Evolutionary conservation across 2,888 invertebrate species (phyloP).

Genomic region (Drosophila ustulata): DNA sequence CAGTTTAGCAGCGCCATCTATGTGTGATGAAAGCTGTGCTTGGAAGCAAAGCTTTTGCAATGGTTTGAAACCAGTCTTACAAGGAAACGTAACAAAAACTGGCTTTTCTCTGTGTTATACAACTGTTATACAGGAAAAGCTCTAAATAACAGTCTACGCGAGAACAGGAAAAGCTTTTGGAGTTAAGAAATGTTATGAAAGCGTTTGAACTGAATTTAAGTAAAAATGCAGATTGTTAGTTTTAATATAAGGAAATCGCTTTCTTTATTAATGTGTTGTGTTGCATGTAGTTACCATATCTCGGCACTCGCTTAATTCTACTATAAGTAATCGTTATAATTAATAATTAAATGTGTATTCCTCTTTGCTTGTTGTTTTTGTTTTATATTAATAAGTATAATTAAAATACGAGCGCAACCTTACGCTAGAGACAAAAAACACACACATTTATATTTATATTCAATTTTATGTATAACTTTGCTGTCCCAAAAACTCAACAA

Average conservation of each 20-base stretch:
- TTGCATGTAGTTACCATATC: slow-evolving; percentile 38
- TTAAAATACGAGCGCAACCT: slow-evolving; percentile 51
- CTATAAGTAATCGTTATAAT: slow-evolving; percentile 66
- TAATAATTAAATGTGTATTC: slow-evolving; percentile 54
- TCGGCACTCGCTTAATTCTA: slow-evolving; percentile 56
- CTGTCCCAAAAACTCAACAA: slow-evolving; percentile 2
- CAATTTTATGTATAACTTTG: slow-evolving; percentile 9
- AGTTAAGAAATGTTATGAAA: not conserved
- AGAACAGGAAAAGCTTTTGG: not conserved
- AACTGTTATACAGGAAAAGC: slow-evolving; percentile 4
- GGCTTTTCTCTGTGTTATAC: too few relatives aligned
- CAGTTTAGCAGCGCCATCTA: not conserved
- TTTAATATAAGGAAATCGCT: slow-evolving; percentile 74
- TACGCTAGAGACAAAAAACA: slow-evolving; percentile 50
- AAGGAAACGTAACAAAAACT: not conserved
- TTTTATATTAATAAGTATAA: slow-evolving; percentile 43
- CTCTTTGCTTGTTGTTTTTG: slow-evolving; percentile 15
- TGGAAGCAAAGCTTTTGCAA: not conserved
- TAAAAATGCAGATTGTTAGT: slow-evolving; percentile 8
- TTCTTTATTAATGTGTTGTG: slow-evolving; percentile 62
- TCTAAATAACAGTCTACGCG: slow-evolving; percentile 4
- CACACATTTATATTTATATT: slow-evolving; percentile 38
- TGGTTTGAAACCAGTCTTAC: not conserved
- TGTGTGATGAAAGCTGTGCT: not conserved
- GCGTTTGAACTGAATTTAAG: not conserved